phyloP scores from a whole-genome alignment of 2,888 invertebrate species.

The Arrhopalites spinosus region DNA sequence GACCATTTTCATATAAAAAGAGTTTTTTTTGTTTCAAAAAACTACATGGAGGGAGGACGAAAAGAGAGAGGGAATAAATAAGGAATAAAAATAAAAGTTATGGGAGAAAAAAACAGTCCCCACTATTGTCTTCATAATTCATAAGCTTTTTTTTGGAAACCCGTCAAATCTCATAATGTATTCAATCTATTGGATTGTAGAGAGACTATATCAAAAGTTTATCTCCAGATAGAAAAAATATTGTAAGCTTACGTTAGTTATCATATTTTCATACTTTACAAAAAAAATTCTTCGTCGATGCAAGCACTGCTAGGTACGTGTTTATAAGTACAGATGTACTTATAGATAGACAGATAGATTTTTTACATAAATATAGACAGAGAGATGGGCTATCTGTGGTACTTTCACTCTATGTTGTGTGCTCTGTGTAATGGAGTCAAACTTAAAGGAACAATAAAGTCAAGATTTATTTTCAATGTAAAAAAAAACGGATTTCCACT shows the following conservation, averaged over 20 bases:
- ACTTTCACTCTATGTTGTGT: too few species aligned
- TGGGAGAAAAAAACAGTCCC: conserved; percentile 7
- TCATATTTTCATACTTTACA: conserved; percentile 29
- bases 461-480: conserved; percentile 49
- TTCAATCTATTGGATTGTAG: conserved; percentile 24
- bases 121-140: conserved; percentile 39
- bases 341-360: too few species aligned
- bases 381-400: too few species aligned
- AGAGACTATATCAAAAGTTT: neutral
- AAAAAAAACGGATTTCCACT: conserved; percentile 23
- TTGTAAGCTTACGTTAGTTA: conserved; percentile 25
- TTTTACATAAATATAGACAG: too few species aligned
- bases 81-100: conserved; percentile 20
- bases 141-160: conserved; percentile 22
- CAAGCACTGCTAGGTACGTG: too few species aligned
- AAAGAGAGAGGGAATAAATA: too few species aligned
- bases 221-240: conserved; percentile 13
- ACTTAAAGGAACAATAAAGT: conserved; percentile 37
- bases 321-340: too few species aligned
- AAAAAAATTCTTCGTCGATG: conserved; percentile 2
- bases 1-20: neutral
- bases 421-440: neutral
- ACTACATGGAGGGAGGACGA: neutral
- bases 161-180: conserved; percentile 27
- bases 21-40: conserved; percentile 13